Evolutionary conservation across 2,888 invertebrate species (phyloP), one percentile per base, ranked within the genome.

Genomic region (Yponomeuta cagnagella): DNA sequence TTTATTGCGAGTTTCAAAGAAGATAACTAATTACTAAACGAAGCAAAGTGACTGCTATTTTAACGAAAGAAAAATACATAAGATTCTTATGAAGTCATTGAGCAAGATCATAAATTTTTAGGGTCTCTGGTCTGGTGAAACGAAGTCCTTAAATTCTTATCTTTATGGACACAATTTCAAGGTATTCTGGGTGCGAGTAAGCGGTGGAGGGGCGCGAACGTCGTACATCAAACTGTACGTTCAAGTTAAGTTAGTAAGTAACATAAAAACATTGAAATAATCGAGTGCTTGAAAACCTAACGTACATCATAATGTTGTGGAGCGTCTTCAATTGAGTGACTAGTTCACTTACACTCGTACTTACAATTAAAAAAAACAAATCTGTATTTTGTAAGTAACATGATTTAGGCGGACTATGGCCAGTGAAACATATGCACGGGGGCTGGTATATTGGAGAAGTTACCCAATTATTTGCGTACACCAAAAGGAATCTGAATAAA

Each of bases 401-500:
- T 48, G n/a, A 48, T 43, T 48, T 15, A 10, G n/a, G 43, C 23
- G 37, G 68, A 6, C 23, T n/a, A 37, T n/a, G 68, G 68, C n/a
- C 68, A 68, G 48, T 31, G 33, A 30, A 15, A 58, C 69, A 69
- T 15, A 33, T 37, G 5, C 37, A 37, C 2, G 8, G 10, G 10
- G 52, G 52, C 52, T 9, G 10, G 52, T 52, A 12, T 52, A 52
- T 52, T 52, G 10, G 10, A 82, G 79, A 82, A 86, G 82, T 83
- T 81, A 80, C 79, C 79, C 82, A 81, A 83, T 89, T 88, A 88
- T 87, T 88, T 86, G 86, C 83, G 82, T 79, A 83, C 78, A 78
- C 80, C 80, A 80, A 81, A 82, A 80, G 81, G 81, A 86, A 88
- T 85, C 84, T 84, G 87, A 85, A 88, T 88, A 89, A 89, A 89